phyloP scores from a whole-genome alignment of 2,888 invertebrate species.

The Spodoptera littoralis region DNA sequence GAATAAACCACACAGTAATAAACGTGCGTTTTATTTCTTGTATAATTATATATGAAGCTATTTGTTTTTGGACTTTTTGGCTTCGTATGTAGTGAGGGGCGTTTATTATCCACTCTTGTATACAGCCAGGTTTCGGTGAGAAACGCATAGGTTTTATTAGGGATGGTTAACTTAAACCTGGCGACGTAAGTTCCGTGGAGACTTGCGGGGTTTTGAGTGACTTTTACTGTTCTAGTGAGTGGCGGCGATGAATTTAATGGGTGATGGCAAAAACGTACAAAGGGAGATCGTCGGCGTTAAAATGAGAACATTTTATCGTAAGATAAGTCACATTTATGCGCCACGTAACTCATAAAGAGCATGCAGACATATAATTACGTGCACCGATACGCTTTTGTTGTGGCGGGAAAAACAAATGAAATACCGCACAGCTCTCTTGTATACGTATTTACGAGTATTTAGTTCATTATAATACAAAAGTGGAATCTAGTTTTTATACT shows the following conservation, averaged over 20 bases:
- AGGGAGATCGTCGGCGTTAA: conserved; percentile 63
- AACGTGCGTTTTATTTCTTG: conserved; percentile 81
- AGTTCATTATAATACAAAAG: conserved; percentile 5
- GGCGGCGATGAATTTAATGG: conserved; percentile 63
- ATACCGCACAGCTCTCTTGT: conserved; percentile 30
- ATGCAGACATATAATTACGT: conserved; percentile 68
- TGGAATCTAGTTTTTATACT: conserved; percentile 2
- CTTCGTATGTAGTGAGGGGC: conserved; percentile 49
- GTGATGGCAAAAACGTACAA: conserved; percentile 52
- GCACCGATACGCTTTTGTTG: conserved; percentile 70
- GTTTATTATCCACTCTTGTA: conserved; percentile 57
- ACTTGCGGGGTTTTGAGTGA: conserved; percentile 54
- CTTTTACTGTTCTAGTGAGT: conserved; percentile 59
- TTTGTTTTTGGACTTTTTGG: conserved; percentile 71
- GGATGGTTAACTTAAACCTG: conserved; percentile 48
- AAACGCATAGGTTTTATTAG: conserved; percentile 50
- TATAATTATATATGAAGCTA: conserved; percentile 80
- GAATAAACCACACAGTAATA: conserved; percentile 80
- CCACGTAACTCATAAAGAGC: conserved; percentile 63
- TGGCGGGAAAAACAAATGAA: conserved; percentile 64
- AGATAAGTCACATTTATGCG: conserved; percentile 69
- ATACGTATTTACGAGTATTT: conserved; percentile 4
- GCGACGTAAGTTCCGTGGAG: conserved; percentile 42
- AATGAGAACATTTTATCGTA: conserved; percentile 68
- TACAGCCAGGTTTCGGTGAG: conserved; percentile 45